phyloP scores from a whole-genome alignment of 2,113 vertebrate genomes.

The Eurystomus gularis region DNA sequence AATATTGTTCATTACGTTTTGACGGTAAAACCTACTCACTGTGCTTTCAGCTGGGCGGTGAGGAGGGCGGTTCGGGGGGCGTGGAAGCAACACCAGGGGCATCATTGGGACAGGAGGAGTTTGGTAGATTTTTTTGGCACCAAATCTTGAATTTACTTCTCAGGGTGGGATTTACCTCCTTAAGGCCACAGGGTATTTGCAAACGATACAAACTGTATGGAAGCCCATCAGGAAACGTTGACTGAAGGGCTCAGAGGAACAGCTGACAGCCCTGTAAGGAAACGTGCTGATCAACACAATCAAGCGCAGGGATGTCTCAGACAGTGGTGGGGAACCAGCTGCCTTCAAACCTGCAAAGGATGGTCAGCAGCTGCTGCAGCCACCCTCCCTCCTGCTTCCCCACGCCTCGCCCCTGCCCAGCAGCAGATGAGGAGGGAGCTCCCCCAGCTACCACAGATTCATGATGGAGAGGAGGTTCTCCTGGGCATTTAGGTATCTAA shows the following conservation, averaged over 20 bases:
- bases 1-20: background rate
- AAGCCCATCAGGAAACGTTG: background rate
- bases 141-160: background rate
- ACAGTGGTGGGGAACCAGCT: background rate
- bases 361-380: background rate
- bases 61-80: accelerated
- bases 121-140: background rate
- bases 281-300: accelerated
- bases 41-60: background rate
- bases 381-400: background rate
- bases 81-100: accelerated
- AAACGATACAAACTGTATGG: background rate
- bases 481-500: background rate
- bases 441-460: background rate
- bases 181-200: background rate
- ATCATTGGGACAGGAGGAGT: background rate
- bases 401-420: background rate
- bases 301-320: accelerated
- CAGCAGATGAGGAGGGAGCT: background rate
- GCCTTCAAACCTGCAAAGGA: background rate
- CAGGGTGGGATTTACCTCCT: background rate
- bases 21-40: background rate
- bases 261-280: background rate
- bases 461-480: background rate
- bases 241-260: background rate